phyloP scores from a whole-genome alignment of 2,888 invertebrate genomes.

The Oxyteleia sp. region DNA sequence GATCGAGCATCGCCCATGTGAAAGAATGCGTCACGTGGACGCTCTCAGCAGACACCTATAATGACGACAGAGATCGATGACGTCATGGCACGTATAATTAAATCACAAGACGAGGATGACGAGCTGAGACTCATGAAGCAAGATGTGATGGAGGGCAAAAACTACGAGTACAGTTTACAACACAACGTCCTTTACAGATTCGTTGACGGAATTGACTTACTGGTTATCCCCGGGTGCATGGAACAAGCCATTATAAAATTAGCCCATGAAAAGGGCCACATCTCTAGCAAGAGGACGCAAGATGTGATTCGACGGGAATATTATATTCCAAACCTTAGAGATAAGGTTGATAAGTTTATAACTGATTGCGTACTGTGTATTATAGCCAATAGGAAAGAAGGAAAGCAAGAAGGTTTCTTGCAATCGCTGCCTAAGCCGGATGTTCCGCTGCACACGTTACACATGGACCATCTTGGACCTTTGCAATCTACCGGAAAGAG shows the following conservation, averaged over 20 bases:
- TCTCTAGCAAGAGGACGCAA: conserved; percentile 22
- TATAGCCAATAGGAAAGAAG: conserved; percentile 58
- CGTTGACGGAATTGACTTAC: conserved; percentile 19
- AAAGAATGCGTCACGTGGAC: neutral
- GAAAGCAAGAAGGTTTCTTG: conserved; percentile 53
- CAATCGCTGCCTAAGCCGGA: neutral
- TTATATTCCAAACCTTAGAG: conserved; percentile 31
- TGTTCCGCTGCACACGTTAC: neutral
- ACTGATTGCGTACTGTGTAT: conserved; percentile 71
- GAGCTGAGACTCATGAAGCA: too few relatives aligned
- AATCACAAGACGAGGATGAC: too few relatives aligned
- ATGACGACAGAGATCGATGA: conserved; percentile 5
- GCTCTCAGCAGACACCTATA: conserved; percentile 9
- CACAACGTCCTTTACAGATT: conserved; percentile 10
- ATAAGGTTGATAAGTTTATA: conserved; percentile 29
- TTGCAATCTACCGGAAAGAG: too few relatives aligned
- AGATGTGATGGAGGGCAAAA: too few relatives aligned
- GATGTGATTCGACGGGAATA: conserved; percentile 36
- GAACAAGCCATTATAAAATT: conserved; percentile 16
- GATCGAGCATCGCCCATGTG: neutral
- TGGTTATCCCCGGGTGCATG: conserved; percentile 33
- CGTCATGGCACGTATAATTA: conserved; percentile 1
- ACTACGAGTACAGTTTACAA: too few relatives aligned
- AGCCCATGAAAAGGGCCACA: conserved; percentile 43
- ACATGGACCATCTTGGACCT: too few relatives aligned